Conservation (phyloP, 2,113 vertebrate species). For the Origma solitaria region DNA sequence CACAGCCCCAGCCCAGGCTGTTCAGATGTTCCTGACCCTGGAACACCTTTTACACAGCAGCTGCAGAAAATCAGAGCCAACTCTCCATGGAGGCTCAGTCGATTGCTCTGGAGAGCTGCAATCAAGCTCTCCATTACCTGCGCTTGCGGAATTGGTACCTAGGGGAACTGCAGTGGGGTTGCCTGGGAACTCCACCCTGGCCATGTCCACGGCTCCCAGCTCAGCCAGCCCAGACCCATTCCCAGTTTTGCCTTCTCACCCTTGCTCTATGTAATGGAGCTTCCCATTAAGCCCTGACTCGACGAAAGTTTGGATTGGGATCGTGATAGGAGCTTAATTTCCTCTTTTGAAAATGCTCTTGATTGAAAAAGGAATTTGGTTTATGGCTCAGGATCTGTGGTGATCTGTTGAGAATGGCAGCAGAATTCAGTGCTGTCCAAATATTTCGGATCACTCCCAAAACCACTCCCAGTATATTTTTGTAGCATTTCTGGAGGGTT, state of each 20-base stretch:
- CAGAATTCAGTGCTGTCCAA: neutral
- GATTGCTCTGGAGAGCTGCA: neutral
- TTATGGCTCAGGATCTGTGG: neutral
- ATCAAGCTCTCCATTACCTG: neutral
- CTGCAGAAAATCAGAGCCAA: neutral
- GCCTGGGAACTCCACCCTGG: neutral
- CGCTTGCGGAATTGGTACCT: neutral
- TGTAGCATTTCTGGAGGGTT: neutral
- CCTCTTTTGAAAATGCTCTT: neutral
- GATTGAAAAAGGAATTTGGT: neutral
- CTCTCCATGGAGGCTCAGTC: neutral
- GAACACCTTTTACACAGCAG: neutral
- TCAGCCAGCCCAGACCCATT: neutral
- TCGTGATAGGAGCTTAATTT: neutral
- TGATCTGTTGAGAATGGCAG: neutral
- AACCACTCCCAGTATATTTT: neutral
- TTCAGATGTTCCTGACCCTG: neutral
- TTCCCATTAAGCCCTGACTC: neutral
- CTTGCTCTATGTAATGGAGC: too few relatives aligned
- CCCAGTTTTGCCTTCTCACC: neutral
- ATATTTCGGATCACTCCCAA: neutral
- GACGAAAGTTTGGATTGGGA: neutral
- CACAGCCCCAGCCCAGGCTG: neutral
- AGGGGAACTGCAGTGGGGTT: neutral
- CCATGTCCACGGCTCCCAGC: neutral